Percentiles rank a stretch among this genome's conserved stretches.
Conservation (phyloP, 2,797 vertebrate species). For the Lophotriccus pileatus region DNA sequence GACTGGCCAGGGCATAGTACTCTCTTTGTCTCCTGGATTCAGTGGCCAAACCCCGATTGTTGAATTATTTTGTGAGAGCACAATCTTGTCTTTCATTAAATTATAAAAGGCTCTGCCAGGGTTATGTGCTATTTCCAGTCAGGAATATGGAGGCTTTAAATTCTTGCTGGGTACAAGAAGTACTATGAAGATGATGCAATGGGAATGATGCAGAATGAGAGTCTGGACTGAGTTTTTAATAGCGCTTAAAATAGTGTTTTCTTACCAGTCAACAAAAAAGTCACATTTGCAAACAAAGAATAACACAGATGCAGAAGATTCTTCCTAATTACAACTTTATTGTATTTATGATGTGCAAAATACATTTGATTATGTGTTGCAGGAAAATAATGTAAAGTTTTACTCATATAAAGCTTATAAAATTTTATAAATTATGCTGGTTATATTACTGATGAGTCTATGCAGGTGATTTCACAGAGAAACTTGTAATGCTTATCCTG, state of each 20-base stretch:
- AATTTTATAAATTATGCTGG: not conserved
- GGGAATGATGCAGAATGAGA: conserved; percentile 31
- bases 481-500: not conserved
- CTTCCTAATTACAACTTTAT: not conserved
- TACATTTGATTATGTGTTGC: not conserved
- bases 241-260: conserved; percentile 32
- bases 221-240: conserved; percentile 26
- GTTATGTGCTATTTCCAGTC: conserved; percentile 72
- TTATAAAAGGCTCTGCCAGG: conserved; percentile 65
- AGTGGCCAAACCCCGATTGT: conserved; percentile 68
- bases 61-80: conserved; percentile 76
- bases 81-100: conserved; percentile 78
- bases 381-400: not conserved
- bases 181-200: conserved; percentile 63
- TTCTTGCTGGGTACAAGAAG: conserved; percentile 56
- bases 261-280: not conserved
- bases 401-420: not conserved
- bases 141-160: conserved; percentile 65
- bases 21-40: conserved; percentile 71
- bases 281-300: not conserved
- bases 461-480: not conserved
- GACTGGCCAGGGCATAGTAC: conserved; percentile 60
- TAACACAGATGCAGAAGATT: not conserved
- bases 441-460: not conserved
- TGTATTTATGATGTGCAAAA: not conserved